Base-by-base conservation (phyloP, 1,140 invertebrate genomes). In the Aplysia californica region DNA sequence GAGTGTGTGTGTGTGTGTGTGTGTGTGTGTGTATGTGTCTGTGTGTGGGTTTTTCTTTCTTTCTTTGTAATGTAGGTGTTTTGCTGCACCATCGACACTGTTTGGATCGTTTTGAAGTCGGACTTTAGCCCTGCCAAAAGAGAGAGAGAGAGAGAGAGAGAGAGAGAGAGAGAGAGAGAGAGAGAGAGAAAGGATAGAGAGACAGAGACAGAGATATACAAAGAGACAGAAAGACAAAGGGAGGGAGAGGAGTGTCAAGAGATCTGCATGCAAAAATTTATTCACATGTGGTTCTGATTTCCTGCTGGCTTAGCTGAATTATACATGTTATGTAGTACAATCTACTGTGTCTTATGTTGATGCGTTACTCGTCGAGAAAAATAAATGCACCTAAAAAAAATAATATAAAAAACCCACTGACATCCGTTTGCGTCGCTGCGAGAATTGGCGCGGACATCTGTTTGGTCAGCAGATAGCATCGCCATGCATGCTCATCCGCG, bases 1-100 rank as follows among this genome's bases (percentile, higher is more conserved):
- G 73, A 33, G 73, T 66, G 61, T 50, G 73, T 66, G 59, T 50
- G 73, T 75, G 61, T 50, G 38, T 64, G 59, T 44, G 38, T 38
- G 56, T 44, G 36, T 38, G 59, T 6, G 58, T 66, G 73, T 23
- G 59, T 44, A 29, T 44, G 0, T 1, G 35, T 26, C 26, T 70
- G 23, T 55, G 68, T 70, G 68, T 55, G 38, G 50, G 41, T 38
- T 18, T 38, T 6, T 35, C 1, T 38, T 2, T 68, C 23, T 68
- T 33, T 38, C 33, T 38, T 33, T 41, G 38, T 3, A 38, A 66
- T 26, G 35, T 26, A 36, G 33, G n/a, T n/a, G n/a, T 10, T 50
- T 10, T 50, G 44, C 10, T n/a, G n/a, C n/a, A 15, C n/a, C 10
- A 50, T 15, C n/a, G 44, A 10, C 10, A 15, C 44, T 50, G n/a